phyloP scores from a whole-genome alignment of 2,888 invertebrate genomes.

The Slavum lentiscoides region DNA sequence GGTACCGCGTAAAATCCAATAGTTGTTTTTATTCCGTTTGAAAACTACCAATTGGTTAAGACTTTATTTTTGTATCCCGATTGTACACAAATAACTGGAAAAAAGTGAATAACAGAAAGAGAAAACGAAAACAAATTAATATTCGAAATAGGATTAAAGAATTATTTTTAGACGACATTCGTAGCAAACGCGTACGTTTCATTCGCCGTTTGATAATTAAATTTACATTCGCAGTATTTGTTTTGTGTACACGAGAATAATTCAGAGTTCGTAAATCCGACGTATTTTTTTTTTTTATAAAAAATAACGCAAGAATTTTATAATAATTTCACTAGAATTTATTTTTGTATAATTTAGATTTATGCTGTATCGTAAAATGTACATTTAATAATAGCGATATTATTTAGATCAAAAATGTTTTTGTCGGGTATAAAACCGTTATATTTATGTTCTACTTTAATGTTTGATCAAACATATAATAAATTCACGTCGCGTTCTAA shows the following conservation, averaged over 20 bases:
- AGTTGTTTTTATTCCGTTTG: constrained; percentile 10
- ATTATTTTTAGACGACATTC: too few relatives aligned
- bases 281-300: neutral
- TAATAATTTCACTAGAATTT: neutral
- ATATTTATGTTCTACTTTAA: constrained; percentile 8
- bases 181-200: too few relatives aligned
- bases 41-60: neutral
- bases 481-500: constrained; percentile 6
- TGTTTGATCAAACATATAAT: constrained; percentile 15
- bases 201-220: too few relatives aligned
- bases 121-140: neutral
- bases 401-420: neutral
- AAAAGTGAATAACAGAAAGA: neutral
- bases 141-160: neutral
- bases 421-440: neutral
- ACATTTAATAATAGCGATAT: neutral
- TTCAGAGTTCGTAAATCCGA: neutral
- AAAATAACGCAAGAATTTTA: neutral
- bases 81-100: neutral
- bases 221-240: too few relatives aligned
- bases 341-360: neutral
- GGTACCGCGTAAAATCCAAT: neutral
- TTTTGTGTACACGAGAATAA: neutral
- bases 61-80: neutral
- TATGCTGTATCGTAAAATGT: neutral